Conservation (phyloP, 2,113 vertebrate species). For the Desmodus rotundus region DNA sequence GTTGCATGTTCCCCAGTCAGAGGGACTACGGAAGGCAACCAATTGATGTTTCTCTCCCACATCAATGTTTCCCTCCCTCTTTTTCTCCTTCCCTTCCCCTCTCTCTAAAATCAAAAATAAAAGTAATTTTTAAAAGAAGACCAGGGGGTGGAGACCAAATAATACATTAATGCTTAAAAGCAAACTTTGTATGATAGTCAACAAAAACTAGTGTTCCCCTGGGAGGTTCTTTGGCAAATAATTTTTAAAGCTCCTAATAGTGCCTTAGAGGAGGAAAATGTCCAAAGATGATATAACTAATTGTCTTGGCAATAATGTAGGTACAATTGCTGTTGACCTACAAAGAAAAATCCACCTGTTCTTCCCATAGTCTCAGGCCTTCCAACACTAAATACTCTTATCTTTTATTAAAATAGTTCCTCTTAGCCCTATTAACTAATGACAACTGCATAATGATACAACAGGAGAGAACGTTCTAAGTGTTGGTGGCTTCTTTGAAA, state of each 20-base stretch:
- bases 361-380: conserved; percentile 1
- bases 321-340: not conserved
- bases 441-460: conserved; percentile 25
- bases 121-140: not conserved
- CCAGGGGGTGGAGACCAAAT: not conserved
- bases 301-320: conserved; percentile 1
- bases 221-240: conserved; percentile 1
- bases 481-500: conserved; percentile 48
- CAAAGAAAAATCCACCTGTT: not conserved
- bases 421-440: not conserved
- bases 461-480: not conserved
- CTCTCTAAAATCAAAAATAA: too few relatives aligned
- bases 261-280: not conserved
- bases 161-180: not conserved
- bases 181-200: not conserved
- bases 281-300: not conserved
- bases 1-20: too few relatives aligned
- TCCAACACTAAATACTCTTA: not conserved
- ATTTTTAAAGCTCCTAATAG: conserved; percentile 19
- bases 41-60: too few relatives aligned
- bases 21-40: too few relatives aligned
- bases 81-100: too few relatives aligned
- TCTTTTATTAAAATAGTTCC: conserved; percentile 45
- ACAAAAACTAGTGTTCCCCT: not conserved
- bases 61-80: too few relatives aligned